These are phyloP conservation scores for Chamaea fasciata DNA, from an alignment of 2,113 vertebrate species.

Conservation along the genomic window DNA sequence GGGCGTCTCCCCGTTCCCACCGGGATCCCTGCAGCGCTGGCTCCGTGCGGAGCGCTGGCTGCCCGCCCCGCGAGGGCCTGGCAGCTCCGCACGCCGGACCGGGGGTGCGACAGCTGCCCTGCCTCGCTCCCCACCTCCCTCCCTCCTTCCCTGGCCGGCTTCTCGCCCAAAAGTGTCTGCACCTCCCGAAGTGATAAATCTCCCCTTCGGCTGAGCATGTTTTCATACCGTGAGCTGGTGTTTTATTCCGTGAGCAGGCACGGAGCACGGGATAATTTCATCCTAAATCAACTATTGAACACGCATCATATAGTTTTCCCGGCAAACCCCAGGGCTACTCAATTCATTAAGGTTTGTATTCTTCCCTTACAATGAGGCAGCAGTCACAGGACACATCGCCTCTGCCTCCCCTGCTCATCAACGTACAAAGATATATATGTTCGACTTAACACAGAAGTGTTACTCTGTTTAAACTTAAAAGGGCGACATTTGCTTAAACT, in stretches of 20 bases:
- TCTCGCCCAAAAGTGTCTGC: not conserved
- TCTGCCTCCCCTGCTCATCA: not conserved
- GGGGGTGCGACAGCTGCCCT: not conserved
- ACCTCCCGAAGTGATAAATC: not conserved
- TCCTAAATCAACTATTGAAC: not conserved
- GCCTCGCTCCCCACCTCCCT: not conserved
- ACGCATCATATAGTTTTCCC: not conserved
- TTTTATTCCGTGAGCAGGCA: not conserved
- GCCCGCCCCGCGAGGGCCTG: not conserved
- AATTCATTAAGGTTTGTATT: not conserved
- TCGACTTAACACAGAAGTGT: not conserved
- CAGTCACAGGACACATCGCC: not conserved
- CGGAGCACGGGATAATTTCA: not conserved
- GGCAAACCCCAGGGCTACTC: not conserved
- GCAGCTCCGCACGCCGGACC: not conserved
- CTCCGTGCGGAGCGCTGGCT: not conserved
- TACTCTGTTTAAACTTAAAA: not conserved
- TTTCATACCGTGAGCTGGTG: not conserved
- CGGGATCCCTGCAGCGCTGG: not conserved
- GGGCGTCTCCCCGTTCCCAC: not conserved
- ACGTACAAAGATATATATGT: not conserved
- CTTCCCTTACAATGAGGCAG: not conserved
- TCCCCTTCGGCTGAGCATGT: not conserved
- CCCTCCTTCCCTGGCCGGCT: not conserved
- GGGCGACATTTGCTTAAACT: not conserved